phyloP scores from a whole-genome alignment of 1,140 invertebrate species.

The Latrodectus geometricus region DNA sequence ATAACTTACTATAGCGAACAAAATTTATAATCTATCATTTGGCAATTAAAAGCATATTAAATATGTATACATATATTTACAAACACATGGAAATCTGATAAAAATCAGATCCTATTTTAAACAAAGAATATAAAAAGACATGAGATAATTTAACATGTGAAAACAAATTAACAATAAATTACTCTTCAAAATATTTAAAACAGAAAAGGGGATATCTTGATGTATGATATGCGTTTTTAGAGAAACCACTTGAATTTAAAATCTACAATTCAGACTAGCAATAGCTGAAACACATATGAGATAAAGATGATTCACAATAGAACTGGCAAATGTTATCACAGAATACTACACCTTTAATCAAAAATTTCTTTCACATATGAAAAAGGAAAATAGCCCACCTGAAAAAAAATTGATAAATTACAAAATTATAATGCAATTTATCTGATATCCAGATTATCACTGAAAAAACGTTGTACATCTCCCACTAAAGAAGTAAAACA shows the following conservation, averaged over 20 bases:
- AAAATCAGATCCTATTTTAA: background rate
- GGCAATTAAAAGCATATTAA: background rate
- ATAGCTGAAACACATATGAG: background rate
- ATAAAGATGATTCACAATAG: conserved; percentile 1
- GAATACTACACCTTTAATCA: conserved; percentile 13
- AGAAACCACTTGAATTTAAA: background rate
- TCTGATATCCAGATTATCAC: background rate
- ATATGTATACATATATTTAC: background rate
- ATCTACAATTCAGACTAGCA: background rate
- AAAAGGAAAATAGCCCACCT: conserved; percentile 64
- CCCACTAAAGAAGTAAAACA: background rate
- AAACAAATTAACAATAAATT: background rate
- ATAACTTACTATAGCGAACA: background rate
- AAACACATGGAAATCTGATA: background rate
- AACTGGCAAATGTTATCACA: conserved; percentile 50
- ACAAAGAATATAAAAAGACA: background rate
- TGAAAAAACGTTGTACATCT: background rate
- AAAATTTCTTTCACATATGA: conserved; percentile 63
- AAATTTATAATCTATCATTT: background rate
- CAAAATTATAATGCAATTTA: background rate
- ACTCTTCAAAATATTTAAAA: background rate
- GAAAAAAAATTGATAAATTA: conserved; percentile 15
- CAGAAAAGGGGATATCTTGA: background rate
- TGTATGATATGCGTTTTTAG: background rate
- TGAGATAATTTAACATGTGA: background rate